Evolutionary conservation across 2,888 invertebrate genomes (phyloP).

Genomic region (Callimorpha dominula): DNA sequence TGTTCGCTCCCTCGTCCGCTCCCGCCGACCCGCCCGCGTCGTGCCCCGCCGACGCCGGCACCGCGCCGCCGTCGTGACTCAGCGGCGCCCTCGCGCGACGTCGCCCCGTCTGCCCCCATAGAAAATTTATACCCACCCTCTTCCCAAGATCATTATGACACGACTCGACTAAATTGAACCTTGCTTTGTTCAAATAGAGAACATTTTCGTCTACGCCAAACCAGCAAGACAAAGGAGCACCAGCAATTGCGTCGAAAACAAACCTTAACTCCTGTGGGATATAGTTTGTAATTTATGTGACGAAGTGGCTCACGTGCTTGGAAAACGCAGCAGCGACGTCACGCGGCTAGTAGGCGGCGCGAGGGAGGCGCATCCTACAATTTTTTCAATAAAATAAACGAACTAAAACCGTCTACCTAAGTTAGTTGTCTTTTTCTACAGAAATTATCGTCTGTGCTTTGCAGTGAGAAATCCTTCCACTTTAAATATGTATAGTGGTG

Average conservation of each 20-base stretch:
- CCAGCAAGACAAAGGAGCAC: constrained; percentile 81
- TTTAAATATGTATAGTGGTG: neutral
- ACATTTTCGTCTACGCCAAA: constrained; percentile 57
- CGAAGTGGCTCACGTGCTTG: constrained; percentile 78
- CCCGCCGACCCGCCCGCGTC: constrained; percentile 15
- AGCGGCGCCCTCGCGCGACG: constrained; percentile 86
- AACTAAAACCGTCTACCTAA: constrained; percentile 16
- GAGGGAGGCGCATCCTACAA: constrained; percentile 46
- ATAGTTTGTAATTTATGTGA: constrained; percentile 84
- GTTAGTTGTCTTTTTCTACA: neutral
- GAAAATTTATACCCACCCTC: constrained; percentile 87
- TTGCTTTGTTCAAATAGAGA: constrained; percentile 63
- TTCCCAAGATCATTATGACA: constrained; percentile 79
- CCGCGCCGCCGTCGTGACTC: constrained; percentile 79
- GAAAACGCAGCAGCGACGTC: constrained; percentile 81
- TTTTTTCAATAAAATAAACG: constrained; percentile 15
- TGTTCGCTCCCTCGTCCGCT: constrained; percentile 66
- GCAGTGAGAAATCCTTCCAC: neutral
- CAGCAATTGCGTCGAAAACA: constrained; percentile 82
- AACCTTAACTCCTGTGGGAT: constrained; percentile 84
- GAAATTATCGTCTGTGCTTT: constrained; percentile 3
- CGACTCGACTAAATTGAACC: constrained; percentile 64
- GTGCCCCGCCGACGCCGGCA: constrained; percentile 60
- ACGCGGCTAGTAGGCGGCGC: constrained; percentile 61
- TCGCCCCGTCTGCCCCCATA: constrained; percentile 86